These are phyloP conservation scores for Archocentrus centrarchus DNA, from an alignment of 2,113 vertebrate genomes.

Conservation along the genomic window DNA sequence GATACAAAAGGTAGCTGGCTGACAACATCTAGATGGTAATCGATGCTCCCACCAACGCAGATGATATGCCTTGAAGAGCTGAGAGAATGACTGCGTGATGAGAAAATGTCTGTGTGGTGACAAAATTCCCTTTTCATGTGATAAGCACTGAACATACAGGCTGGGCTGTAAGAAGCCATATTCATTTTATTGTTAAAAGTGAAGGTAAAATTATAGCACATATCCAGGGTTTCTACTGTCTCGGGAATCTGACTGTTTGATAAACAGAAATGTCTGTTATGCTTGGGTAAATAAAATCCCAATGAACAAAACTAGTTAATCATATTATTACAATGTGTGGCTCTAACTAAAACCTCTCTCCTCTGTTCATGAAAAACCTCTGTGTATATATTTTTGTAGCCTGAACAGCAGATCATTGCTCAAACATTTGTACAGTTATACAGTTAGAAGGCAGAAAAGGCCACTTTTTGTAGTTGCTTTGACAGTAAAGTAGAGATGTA, in stretches of 20 bases:
- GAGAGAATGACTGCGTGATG: constrained; percentile 21
- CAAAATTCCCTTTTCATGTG: not conserved
- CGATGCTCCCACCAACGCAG: constrained; percentile 26
- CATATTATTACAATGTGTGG: not conserved
- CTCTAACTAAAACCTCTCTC: not conserved
- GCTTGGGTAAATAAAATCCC: not conserved
- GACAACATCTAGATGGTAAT: constrained; percentile 58
- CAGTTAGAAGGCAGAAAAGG: not conserved
- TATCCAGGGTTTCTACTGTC: not conserved
- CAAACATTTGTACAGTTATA: not conserved
- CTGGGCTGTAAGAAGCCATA: not conserved
- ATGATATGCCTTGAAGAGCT: constrained; percentile 28
- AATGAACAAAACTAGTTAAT: not conserved
- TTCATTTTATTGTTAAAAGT: not conserved
- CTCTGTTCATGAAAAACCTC: not conserved
- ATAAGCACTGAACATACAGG: not conserved
- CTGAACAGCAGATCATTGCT: not conserved
- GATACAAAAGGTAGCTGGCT: constrained; percentile 32
- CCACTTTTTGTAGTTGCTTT: not conserved
- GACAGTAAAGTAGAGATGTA: not conserved
- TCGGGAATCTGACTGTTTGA: not conserved
- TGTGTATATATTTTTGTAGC: too few relatives aligned
- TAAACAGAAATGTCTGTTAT: not conserved
- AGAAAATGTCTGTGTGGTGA: constrained; percentile 21
- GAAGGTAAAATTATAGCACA: not conserved